These are phyloP conservation scores for Pyrgilauda ruficollis DNA, from an alignment of 2,113 vertebrate genomes.

Conservation along the genomic window DNA sequence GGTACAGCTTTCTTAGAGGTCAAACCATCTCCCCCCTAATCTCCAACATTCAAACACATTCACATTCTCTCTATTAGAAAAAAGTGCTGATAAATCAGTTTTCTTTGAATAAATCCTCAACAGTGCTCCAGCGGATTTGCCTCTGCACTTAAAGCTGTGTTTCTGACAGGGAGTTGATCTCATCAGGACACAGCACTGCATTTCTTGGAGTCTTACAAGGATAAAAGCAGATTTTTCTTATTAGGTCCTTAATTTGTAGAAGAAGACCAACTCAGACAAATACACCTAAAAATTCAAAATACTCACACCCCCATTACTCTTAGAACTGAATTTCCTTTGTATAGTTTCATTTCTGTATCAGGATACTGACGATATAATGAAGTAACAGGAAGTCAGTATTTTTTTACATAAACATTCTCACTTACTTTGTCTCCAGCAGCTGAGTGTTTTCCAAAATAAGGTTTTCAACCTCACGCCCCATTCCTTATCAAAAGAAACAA, in stretches of 20 bases:
- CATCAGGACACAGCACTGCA: not conserved
- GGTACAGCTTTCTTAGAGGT: not conserved
- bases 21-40: not conserved
- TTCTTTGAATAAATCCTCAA: not conserved
- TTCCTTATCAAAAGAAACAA: constrained; percentile 81
- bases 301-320: not conserved
- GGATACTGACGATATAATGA: not conserved
- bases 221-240: not conserved
- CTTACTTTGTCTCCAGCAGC: constrained; percentile 96
- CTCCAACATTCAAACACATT: not conserved
- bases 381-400: not conserved
- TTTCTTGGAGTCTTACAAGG: not conserved
- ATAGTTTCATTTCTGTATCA: not conserved
- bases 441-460: constrained; percentile 97
- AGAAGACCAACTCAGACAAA: not conserved
- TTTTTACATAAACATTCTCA: not conserved
- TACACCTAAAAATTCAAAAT: not conserved
- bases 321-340: not conserved
- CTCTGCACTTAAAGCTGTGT: not conserved
- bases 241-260: not conserved
- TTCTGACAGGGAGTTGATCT: not conserved
- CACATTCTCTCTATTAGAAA: not conserved
- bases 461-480: constrained; percentile 98
- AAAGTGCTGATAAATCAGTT: not conserved
- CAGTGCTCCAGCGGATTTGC: not conserved